These are phyloP conservation scores for Dasyornis broadbenti DNA, from an alignment of 2,113 vertebrate species.

Conservation along the genomic window DNA sequence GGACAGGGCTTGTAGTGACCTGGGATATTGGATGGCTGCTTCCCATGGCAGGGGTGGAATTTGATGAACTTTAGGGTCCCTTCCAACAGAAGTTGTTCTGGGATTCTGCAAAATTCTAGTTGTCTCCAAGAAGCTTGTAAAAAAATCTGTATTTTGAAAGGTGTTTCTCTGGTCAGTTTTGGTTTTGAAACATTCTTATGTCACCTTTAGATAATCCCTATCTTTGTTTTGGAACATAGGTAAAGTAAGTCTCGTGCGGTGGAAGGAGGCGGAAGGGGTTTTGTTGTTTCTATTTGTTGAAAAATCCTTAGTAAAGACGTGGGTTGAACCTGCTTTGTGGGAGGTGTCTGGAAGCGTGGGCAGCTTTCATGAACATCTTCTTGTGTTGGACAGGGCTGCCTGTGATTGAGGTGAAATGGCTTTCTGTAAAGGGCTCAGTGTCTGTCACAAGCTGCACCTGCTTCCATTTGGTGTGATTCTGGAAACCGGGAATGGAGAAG, in stretches of 20 bases:
- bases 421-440: constrained; percentile 96
- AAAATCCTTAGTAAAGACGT: not conserved
- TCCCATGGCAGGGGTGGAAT: too few relatives aligned
- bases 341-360: not conserved
- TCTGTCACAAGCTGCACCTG: constrained; percentile 94
- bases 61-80: too few relatives aligned
- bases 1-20: too few relatives aligned
- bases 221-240: not conserved
- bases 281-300: not conserved
- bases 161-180: not conserved
- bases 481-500: constrained; percentile 88
- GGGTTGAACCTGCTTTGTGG: not conserved
- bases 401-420: constrained; percentile 78
- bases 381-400: constrained; percentile 55
- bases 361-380: not conserved
- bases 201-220: not conserved
- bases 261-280: not conserved
- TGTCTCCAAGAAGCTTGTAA: not conserved
- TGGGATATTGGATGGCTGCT: too few relatives aligned
- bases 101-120: not conserved
- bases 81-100: too few relatives aligned
- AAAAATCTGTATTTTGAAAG: not conserved
- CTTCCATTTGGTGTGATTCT: constrained; percentile 94
- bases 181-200: not conserved
- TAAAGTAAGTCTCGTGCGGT: not conserved